Conservation (phyloP, 2,888 invertebrate genomes). For the Idaea dimidiata region DNA sequence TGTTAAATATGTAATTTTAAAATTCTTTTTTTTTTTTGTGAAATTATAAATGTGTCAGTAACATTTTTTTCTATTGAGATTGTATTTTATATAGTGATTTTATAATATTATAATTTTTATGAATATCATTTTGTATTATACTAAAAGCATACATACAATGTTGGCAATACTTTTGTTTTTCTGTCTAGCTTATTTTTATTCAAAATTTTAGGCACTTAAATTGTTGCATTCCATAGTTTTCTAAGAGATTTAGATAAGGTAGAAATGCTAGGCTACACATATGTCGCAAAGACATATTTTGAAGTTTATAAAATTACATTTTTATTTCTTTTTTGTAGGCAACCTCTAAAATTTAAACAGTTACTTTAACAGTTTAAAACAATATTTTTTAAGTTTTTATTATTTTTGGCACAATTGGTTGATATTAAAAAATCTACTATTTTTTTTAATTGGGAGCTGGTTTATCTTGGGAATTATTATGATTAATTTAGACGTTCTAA, state of each 20-base stretch:
- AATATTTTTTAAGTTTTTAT: not conserved
- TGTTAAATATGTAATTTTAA: not conserved
- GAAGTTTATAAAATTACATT: slow-evolving; percentile 9
- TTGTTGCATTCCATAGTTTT: slow-evolving; percentile 46
- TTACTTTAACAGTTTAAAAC: not conserved
- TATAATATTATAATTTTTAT: not conserved
- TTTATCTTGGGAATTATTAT: slow-evolving; percentile 15
- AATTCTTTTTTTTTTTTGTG: not conserved
- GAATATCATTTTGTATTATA: not conserved
- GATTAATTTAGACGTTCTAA: slow-evolving; percentile 38
- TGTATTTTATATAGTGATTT: not conserved
- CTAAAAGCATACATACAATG: not conserved
- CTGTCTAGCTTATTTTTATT: not conserved
- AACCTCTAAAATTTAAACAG: not conserved
- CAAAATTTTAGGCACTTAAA: slow-evolving; percentile 59
- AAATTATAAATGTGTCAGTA: not conserved
- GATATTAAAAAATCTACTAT: slow-evolving; percentile 49
- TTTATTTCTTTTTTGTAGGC: not conserved
- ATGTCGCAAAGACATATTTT: slow-evolving; percentile 41
- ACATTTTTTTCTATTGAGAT: not conserved
- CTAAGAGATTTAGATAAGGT: slow-evolving; percentile 16
- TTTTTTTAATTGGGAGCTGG: slow-evolving; percentile 54
- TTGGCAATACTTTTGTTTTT: not conserved
- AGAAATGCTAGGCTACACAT: slow-evolving; percentile 42
- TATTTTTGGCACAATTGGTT: slow-evolving; percentile 67